A percentile compares a stretch with the other conserved stretches of the same genome.
Conservation (phyloP, 2,888 invertebrate genomes). For the Anticlea derivata region DNA sequence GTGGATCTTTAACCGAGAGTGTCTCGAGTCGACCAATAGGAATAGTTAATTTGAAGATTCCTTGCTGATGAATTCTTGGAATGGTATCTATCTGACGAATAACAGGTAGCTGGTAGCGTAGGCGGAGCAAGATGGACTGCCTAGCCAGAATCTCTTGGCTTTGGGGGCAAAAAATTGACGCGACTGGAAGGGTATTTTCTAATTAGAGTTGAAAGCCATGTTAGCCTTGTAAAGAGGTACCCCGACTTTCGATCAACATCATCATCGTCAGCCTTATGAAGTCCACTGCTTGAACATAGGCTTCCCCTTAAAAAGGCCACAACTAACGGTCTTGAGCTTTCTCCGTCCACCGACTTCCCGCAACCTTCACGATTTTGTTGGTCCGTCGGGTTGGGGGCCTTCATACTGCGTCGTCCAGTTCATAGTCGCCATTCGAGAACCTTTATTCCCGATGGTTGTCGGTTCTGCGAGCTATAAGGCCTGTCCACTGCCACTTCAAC, state of each 20-base stretch:
- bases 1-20: conserved; percentile 19
- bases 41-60: conserved; percentile 49
- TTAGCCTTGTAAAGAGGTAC: neutral
- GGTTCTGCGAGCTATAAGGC: too few species aligned
- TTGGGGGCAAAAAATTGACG: conserved; percentile 6
- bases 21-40: conserved; percentile 45
- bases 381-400: too few species aligned
- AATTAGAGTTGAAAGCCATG: conserved; percentile 6
- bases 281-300: too few species aligned
- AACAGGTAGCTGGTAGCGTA: conserved; percentile 20
- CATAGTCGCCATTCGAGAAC: too few species aligned
- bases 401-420: too few species aligned
- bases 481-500: too few species aligned
- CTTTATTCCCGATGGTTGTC: too few species aligned
- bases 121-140: conserved; percentile 17
- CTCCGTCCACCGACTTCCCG: too few species aligned
- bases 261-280: too few species aligned
- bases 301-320: too few species aligned
- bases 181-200: conserved; percentile 10
- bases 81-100: conserved; percentile 42
- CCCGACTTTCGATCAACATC: neutral
- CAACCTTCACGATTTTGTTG: too few species aligned
- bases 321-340: too few species aligned
- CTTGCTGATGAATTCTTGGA: conserved; percentile 36
- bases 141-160: conserved; percentile 3